Percentiles rank a stretch among this genome's conserved stretches.
Conservation (phyloP, 2,797 vertebrate genomes). For the Epinephelus malabaricus region DNA sequence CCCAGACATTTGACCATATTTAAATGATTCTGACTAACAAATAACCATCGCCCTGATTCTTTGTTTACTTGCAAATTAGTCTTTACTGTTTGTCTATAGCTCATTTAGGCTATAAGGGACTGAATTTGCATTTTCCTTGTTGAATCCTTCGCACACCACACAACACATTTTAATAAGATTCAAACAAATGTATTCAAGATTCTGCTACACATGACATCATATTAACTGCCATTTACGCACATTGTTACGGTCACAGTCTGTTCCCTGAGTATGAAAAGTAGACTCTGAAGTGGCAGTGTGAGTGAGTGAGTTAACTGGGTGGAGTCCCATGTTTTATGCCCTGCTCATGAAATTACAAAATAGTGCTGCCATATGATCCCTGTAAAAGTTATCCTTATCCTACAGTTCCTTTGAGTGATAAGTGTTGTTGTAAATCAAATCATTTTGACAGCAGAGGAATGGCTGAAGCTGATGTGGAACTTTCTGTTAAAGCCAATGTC, state of each 20-base stretch:
- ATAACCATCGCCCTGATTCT: constrained; percentile 48
- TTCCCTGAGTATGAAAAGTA: constrained; percentile 12
- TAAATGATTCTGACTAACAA: constrained; percentile 82
- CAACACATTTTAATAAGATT: constrained; percentile 1
- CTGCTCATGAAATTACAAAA: background rate
- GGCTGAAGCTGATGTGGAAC: too few relatives aligned
- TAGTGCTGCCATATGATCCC: background rate
- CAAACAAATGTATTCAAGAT: background rate
- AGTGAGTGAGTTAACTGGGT: background rate
- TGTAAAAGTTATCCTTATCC: background rate
- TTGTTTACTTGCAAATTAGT: constrained; percentile 77
- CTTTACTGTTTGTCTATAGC: constrained; percentile 2
- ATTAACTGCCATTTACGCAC: background rate
- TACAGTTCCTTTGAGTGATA: too few relatives aligned
- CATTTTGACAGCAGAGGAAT: too few relatives aligned
- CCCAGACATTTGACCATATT: constrained; percentile 59
- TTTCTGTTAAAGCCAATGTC: too few relatives aligned
- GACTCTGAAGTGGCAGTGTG: constrained; percentile 6
- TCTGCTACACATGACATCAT: background rate
- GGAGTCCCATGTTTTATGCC: background rate
- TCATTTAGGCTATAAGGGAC: background rate
- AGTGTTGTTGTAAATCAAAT: too few relatives aligned
- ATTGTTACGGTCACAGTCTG: background rate
- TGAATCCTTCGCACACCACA: background rate
- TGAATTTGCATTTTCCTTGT: constrained; percentile 14